phyloP scores from a whole-genome alignment of 2,113 vertebrate genomes.

The Siniperca chuatsi region DNA sequence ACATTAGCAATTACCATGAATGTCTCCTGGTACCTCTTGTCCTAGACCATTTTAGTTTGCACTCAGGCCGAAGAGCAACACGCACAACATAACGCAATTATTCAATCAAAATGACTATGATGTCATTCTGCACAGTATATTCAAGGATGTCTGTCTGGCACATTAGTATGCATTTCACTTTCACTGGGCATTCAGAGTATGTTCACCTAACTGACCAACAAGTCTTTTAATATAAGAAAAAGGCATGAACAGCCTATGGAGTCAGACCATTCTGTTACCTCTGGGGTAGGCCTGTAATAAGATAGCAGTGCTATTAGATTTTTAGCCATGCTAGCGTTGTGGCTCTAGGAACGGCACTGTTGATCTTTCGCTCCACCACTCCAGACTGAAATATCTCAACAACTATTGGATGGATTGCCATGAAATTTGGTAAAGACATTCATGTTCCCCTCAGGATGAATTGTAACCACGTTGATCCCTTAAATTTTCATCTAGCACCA shows the following conservation, averaged over 20 bases:
- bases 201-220: not conserved
- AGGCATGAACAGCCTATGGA: not conserved
- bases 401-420: not conserved
- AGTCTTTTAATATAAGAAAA: not conserved
- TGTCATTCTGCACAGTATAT: not conserved
- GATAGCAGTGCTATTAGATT: not conserved
- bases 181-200: not conserved
- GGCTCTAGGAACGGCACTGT: not conserved
- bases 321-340: not conserved
- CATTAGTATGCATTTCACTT: not conserved
- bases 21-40: constrained; percentile 18
- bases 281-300: not conserved
- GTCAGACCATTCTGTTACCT: not conserved
- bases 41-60: constrained; percentile 8
- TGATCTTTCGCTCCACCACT: not conserved
- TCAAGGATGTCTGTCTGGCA: not conserved
- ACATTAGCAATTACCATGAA: constrained; percentile 3
- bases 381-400: not conserved
- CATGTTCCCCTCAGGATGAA: not conserved
- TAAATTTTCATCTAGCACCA: not conserved
- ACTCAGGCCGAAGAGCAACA: constrained; percentile 7
- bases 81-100: not conserved
- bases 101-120: not conserved
- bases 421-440: not conserved
- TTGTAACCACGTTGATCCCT: not conserved